phyloP scores from a whole-genome alignment of 2,888 invertebrate genomes.

The Euplagia quadripunctaria region DNA sequence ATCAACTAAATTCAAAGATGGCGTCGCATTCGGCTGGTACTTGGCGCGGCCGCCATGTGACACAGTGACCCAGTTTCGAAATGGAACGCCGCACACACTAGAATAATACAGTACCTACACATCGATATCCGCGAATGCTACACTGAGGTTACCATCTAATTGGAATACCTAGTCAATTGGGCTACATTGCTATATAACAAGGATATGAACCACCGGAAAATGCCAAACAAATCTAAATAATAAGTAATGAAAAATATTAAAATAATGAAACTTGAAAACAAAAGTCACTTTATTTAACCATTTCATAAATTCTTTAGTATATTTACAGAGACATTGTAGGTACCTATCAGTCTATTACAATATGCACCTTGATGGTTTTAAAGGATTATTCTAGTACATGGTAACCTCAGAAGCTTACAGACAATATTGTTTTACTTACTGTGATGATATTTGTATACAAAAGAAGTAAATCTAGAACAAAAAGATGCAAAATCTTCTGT shows the following conservation, averaged over 20 bases:
- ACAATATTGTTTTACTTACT: no score
- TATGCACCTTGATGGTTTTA: no score
- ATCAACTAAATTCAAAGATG: conserved; percentile 83
- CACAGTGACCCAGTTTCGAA: conserved; percentile 86
- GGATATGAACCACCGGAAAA: conserved; percentile 25
- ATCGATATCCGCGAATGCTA: conserved; percentile 66
- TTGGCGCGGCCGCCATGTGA: conserved; percentile 82
- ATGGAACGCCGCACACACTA: conserved; percentile 84
- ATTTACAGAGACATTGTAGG: no score
- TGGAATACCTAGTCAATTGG: conserved; percentile 59
- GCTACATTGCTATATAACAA: conserved; percentile 32
- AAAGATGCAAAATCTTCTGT: conserved; percentile 55
- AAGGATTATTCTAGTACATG: no score
- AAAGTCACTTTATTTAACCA: neutral
- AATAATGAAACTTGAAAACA: neutral
- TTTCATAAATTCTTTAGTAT: no score
- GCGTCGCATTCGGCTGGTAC: conserved; percentile 77
- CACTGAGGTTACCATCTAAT: conserved; percentile 64
- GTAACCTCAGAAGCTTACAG: no score
- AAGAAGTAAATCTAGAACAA: no score
- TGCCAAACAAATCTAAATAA: neutral
- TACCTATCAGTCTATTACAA: no score
- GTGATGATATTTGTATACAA: no score
- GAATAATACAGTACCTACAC: conserved; percentile 68
- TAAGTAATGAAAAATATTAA: neutral